Conservation (phyloP, 2,888 invertebrate species). For the Omphaloscelis lunosa region DNA sequence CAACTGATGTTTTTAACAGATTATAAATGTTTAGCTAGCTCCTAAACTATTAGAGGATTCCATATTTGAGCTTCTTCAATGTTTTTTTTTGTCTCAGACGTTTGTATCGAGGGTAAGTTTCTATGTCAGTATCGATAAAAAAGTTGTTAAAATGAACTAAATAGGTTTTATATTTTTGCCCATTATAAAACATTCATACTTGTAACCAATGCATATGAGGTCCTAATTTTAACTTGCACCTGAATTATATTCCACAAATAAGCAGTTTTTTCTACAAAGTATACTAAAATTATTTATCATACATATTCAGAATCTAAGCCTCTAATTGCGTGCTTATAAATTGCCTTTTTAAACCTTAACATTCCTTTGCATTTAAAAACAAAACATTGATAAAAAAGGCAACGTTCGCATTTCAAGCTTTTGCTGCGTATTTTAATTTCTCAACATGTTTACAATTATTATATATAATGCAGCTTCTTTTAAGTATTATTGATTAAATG, state of each 20-base stretch:
- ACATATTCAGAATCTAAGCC: background rate
- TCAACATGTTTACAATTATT: background rate
- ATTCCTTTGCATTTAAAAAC: slow-evolving; percentile 52
- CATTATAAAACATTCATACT: slow-evolving; percentile 23
- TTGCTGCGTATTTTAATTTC: background rate
- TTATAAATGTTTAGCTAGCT: background rate
- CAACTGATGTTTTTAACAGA: background rate
- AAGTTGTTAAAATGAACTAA: background rate
- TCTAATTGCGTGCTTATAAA: slow-evolving; percentile 30
- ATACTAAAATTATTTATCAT: background rate
- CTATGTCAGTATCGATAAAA: background rate
- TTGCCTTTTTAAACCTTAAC: slow-evolving; percentile 25
- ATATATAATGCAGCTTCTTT: background rate
- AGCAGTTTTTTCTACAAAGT: background rate
- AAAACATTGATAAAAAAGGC: slow-evolving; percentile 13
- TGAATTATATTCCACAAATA: background rate
- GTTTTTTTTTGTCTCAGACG: too few relatives aligned
- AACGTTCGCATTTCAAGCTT: slow-evolving; percentile 28
- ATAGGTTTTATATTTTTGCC: background rate
- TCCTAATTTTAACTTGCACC: slow-evolving; percentile 27
- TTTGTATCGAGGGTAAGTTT: background rate
- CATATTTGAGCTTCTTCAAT: background rate
- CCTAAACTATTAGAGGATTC: background rate
- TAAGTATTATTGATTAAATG: slow-evolving; percentile 8
- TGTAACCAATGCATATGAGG: background rate